Conservation (phyloP, 1,140 invertebrate species). For the Diuraphis noxia region DNA sequence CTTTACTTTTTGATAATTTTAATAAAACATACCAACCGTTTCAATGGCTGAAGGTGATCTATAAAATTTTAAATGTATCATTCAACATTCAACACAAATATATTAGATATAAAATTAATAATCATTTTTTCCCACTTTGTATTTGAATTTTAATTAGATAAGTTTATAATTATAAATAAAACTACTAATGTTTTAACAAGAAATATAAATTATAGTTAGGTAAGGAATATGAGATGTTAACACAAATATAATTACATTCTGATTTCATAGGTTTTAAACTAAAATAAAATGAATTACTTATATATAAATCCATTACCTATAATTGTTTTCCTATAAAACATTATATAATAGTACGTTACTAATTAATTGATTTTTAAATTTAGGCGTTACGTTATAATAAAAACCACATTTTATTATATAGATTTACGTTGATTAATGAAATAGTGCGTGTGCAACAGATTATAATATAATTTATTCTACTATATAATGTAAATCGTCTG, state of each 20-base stretch:
- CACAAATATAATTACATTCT: not conserved
- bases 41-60: not conserved
- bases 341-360: not conserved
- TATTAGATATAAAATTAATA: not conserved
- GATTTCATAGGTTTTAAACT: not conserved
- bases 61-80: not conserved
- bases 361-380: slow-evolving; percentile 25
- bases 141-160: not conserved
- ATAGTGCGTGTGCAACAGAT: not conserved
- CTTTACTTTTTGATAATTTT: not conserved
- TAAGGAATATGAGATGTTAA: not conserved
- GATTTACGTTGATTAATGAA: slow-evolving; percentile 30
- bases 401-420: not conserved
- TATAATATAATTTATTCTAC: slow-evolving; percentile 14
- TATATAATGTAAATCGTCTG: not conserved
- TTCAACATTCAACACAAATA: not conserved
- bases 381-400: not conserved
- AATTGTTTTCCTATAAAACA: not conserved
- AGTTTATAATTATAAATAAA: not conserved
- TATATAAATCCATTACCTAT: not conserved
- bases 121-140: not conserved
- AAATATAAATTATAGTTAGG: not conserved
- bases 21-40: not conserved
- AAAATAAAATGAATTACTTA: not conserved
- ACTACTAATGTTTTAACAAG: not conserved